These are phyloP conservation scores for Platycercus adscitus DNA, from an alignment of 2,113 vertebrate genomes.

Conservation along the genomic window DNA sequence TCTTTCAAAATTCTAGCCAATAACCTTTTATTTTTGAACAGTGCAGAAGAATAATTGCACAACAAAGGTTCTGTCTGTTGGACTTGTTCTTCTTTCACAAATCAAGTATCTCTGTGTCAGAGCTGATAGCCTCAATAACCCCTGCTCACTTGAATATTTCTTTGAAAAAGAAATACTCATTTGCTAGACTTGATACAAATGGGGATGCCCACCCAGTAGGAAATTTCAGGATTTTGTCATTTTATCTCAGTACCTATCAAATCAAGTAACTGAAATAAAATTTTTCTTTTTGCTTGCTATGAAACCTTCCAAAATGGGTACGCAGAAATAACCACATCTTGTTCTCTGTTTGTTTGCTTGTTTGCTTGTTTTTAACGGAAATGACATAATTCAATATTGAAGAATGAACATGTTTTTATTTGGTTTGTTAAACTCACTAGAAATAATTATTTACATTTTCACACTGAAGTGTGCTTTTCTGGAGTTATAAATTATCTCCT, in stretches of 20 bases:
- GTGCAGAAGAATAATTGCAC: constrained; percentile 3
- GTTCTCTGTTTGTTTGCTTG: background rate
- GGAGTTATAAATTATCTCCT: background rate
- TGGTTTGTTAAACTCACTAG: background rate
- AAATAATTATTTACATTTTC: background rate
- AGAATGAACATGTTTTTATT: background rate
- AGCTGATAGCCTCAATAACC: background rate
- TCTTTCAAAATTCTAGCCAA: background rate
- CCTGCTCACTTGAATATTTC: background rate
- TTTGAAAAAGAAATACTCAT: background rate
- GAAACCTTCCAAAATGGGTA: background rate
- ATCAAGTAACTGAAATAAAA: background rate
- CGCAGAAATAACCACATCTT: background rate
- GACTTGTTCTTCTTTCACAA: background rate
- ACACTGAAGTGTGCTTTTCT: background rate
- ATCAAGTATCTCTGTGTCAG: background rate
- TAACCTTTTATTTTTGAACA: background rate
- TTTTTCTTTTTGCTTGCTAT: background rate
- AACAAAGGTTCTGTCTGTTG: background rate
- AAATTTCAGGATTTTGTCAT: background rate
- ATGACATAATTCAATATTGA: background rate
- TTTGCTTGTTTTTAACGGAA: background rate
- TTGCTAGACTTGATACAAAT: background rate
- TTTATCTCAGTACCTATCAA: background rate
- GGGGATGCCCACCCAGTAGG: background rate